Conservation (phyloP, 2,113 vertebrate species). For the Setophaga kirtlandii region DNA sequence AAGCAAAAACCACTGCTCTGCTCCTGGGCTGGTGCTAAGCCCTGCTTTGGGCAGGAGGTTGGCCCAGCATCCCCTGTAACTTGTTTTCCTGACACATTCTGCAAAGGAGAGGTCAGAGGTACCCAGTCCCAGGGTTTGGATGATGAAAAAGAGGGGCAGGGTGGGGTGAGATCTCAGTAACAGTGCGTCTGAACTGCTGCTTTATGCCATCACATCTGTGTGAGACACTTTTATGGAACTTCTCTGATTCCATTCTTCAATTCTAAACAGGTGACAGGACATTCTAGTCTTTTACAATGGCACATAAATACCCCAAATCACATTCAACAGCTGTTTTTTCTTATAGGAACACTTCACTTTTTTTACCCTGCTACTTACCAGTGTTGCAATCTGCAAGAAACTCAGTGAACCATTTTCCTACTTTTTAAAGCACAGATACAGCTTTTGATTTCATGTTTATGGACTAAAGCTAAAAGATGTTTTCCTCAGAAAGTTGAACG, state of each 20-base stretch:
- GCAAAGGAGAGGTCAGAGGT: accelerated
- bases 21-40: not conserved
- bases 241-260: not conserved
- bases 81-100: not conserved
- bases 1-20: not conserved
- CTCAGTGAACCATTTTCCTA: not conserved
- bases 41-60: not conserved
- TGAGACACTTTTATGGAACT: not conserved
- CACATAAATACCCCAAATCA: not conserved
- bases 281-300: not conserved
- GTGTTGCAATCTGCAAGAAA: not conserved
- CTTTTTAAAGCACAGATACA: not conserved
- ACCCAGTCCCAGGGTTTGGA: not conserved
- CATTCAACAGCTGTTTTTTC: not conserved
- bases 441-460: not conserved
- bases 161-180: not conserved
- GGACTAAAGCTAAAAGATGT: not conserved
- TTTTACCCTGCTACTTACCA: not conserved
- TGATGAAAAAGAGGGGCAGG: not conserved
- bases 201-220: not conserved
- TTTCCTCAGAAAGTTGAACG: not conserved
- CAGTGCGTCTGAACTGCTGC: not conserved
- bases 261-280: not conserved
- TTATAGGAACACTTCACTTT: not conserved
- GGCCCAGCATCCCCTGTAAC: not conserved